A percentile compares a stretch with the other conserved stretches of the same genome.
phyloP scores from a whole-genome alignment of 2,888 invertebrate species.

The Temnothorax rugatulus region DNA sequence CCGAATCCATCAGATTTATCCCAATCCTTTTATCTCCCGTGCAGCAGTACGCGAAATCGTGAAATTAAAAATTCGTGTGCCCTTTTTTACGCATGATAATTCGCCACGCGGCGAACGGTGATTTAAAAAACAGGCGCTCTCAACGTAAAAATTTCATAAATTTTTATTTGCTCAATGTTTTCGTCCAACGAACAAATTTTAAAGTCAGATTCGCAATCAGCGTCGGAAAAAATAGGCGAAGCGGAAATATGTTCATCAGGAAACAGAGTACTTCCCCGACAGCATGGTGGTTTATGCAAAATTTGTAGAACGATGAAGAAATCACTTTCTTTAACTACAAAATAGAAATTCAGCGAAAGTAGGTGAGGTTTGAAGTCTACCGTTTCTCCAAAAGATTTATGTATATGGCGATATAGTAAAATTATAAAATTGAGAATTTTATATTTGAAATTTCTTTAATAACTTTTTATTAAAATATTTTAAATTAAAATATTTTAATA shows the following conservation, averaged over 20 bases:
- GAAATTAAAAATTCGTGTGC: slow-evolving; percentile 43
- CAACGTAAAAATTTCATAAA: slow-evolving; percentile 43
- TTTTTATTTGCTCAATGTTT: slow-evolving; percentile 44
- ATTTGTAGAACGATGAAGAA: slow-evolving; percentile 8
- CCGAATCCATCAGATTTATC: slow-evolving; percentile 14
- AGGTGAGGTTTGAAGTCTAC: not conserved
- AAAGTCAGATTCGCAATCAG: slow-evolving; percentile 50
- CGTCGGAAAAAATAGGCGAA: slow-evolving; percentile 17
- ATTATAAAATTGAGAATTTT: not conserved
- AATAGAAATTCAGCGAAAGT: slow-evolving; percentile 39
- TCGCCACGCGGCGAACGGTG: slow-evolving; percentile 7
- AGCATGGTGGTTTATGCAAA: slow-evolving; percentile 26
- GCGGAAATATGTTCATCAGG: slow-evolving; percentile 44
- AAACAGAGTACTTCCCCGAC: not conserved
- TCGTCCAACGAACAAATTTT: slow-evolving; percentile 26
- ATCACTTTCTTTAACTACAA: slow-evolving; percentile 6
- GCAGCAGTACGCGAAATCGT: slow-evolving; percentile 23
- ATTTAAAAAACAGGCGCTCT: not conserved
- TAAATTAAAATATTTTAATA: not conserved
- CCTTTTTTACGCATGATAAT: slow-evolving; percentile 33
- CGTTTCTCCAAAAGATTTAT: slow-evolving; percentile 1
- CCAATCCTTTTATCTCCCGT: not conserved
- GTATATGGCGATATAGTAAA: not conserved
- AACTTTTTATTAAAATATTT: not conserved
- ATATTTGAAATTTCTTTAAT: slow-evolving; percentile 1